Base-by-base conservation (phyloP, 1,140 invertebrate genomes). In the Homalodisca vitripennis region DNA sequence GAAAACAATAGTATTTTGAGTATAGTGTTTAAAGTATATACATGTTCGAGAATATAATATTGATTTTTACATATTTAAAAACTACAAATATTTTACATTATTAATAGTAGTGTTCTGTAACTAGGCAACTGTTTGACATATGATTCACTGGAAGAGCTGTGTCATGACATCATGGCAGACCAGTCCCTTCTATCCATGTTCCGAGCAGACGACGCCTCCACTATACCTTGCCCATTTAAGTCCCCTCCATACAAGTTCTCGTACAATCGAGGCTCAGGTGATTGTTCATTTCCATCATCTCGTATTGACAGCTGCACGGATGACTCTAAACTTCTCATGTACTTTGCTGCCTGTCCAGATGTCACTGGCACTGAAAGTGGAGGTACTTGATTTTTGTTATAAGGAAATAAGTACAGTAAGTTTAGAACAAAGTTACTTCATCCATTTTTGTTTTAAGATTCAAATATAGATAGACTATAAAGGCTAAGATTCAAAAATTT, bases 281-380 rank as follows among this genome's bases (percentile, higher is more conserved):
- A 92, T 71, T 94, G 92, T 79, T 84, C 81, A 69, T 68, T 29
- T 22, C 92, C 92, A 0, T 82, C 85, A 22, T 93, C 91, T 17
- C 87, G 85, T 31, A 88, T 91, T 17, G 91, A 94, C 76, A 87
- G 89, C 69, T 95, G 92, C 77, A 93, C 90, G 0, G 90, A 94
- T 74, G 87, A 92, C 72, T 91, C 88, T 0, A 82, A 89, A 66
- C 80, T 94, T 17, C 82, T 96, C 47, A 86, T 97, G 74, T 88
- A 89, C 77, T 97, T 95, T 79, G 93, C 95, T 82, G 94, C 94
- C 22, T 97, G 94, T 80, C 92, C 93, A 0, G 94, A 97, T 79
- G 87, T 96, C 10, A 84, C 86, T 30, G 91, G 90, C 48, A 92
- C 92, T 1, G 83, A 85, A 72, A 81, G 79, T 72, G 79, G 78